Evolutionary conservation across 2,888 invertebrate genomes (phyloP), one percentile per base, ranked within the genome.

Genomic region (Physocephala rufipes): DNA sequence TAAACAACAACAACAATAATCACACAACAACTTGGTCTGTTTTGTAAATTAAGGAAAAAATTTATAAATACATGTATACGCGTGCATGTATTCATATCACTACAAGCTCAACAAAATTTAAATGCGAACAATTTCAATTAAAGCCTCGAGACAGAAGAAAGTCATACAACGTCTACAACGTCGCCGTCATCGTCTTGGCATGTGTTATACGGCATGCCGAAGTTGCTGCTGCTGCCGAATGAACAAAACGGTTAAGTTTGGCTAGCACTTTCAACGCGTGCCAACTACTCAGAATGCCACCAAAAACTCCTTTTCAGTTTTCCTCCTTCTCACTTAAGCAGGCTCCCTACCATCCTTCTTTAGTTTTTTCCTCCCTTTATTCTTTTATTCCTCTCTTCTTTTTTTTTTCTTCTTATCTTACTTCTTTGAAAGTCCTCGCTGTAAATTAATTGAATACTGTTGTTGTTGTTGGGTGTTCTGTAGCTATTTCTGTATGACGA

Each of bases 91-190:
- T 36, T 36, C 36, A 36, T 36, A 36, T 4, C 36, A 59, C 67
- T 47, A 59, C 67, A 12, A 19, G 24, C 28, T 15, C n/a, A 36
- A 30, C 59, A n/a, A 24, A 2, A 67, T 59, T 67, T 47, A 59
- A 67, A 59, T 61, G 47, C 67, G 21, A 67, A 61, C 59, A 67
- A 47, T 45, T 49, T 59, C 30, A 67, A 61, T 61, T 59, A 49
- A 28, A 47, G 15, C 26, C 67, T 26, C 30, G 13, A 45, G 49
- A 47, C 67, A 9, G 5, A 61, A 58, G 19, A n/a, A 43, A 21
- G 21, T 19, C 28, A n/a, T 66, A 15, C 15, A 19, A 16, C 43
- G 21, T 15, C 16, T 36, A 15, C 21, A 4, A 12, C 47, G 28
- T 47, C n/a, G 49, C n/a, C 49, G 47, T 64, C 2, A 49, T 49